Conservation (phyloP, 2,888 invertebrate genomes). For the Troilus luridus region DNA sequence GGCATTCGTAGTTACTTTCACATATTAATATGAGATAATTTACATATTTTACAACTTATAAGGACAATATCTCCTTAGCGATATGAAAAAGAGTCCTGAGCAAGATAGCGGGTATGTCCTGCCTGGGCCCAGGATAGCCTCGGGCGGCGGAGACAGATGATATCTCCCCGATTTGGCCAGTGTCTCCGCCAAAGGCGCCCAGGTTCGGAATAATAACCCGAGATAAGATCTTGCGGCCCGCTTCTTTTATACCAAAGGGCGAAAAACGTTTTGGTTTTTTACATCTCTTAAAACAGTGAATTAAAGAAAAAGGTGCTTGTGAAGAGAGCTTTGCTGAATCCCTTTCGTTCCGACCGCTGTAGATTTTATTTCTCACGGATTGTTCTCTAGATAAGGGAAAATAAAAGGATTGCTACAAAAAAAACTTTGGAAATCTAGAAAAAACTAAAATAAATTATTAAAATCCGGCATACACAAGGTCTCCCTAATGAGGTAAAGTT, state of each 20-base stretch:
- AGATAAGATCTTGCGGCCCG: slow-evolving; percentile 34
- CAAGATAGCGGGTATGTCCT: neutral
- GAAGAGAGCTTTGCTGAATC: slow-evolving; percentile 4
- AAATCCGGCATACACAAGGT: neutral
- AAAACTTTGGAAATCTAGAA: neutral
- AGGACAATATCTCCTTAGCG: neutral
- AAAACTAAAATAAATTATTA: neutral
- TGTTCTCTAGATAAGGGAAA: neutral
- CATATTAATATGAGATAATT: neutral
- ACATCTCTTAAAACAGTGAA: slow-evolving; percentile 44
- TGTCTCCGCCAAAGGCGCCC: slow-evolving; percentile 46
- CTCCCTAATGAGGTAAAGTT: neutral
- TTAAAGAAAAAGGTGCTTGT: slow-evolving; percentile 2
- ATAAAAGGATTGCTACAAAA: neutral
- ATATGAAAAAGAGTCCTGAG: neutral
- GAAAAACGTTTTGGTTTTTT: slow-evolving; percentile 23
- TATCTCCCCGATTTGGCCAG: slow-evolving; percentile 41
- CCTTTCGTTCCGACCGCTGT: neutral
- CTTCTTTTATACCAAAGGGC: slow-evolving; percentile 32
- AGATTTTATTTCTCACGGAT: slow-evolving; percentile 32
- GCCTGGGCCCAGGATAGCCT: neutral
- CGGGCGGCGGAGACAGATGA: slow-evolving; percentile 31
- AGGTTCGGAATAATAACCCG: slow-evolving; percentile 37
- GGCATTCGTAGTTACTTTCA: too few relatives aligned
- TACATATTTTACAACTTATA: neutral